Percentiles rank a stretch among this genome's conserved stretches.
These are phyloP conservation scores for Anodontia alba DNA, from an alignment of 2,888 invertebrate genomes.

Conservation along the genomic window DNA sequence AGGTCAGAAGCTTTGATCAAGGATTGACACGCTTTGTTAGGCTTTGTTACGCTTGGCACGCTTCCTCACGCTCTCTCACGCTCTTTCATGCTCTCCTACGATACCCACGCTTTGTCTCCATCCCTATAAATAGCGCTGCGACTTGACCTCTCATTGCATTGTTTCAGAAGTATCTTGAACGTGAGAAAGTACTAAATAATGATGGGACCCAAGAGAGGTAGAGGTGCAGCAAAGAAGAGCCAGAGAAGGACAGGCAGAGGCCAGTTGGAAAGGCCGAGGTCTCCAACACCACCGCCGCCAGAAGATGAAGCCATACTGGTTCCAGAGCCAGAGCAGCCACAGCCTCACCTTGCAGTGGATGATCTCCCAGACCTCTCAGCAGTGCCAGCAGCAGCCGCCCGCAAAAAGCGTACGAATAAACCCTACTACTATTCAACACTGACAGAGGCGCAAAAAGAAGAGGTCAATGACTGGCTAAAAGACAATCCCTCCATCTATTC, in stretches of 20 bases:
- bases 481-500: conserved; percentile 39
- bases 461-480: conserved; percentile 43
- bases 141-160: conserved; percentile 11
- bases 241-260: conserved; percentile 44
- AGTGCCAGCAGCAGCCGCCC: no score
- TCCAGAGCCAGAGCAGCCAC: conserved; percentile 52
- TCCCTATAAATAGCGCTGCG: conserved; percentile 2
- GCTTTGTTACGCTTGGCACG: not conserved
- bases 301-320: conserved; percentile 52
- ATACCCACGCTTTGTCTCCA: not conserved
- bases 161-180: conserved; percentile 26
- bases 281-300: conserved; percentile 44
- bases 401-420: conserved; percentile 37
- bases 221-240: conserved; percentile 45
- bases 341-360: conserved; percentile 39
- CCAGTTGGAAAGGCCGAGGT: conserved; percentile 41
- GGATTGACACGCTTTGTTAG: conserved; percentile 4
- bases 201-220: conserved; percentile 40
- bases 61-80: conserved; percentile 3
- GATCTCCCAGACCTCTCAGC: conserved; percentile 24
- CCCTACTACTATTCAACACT: conserved; percentile 51
- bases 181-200: conserved; percentile 21
- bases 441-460: conserved; percentile 43
- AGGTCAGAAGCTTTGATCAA: conserved; percentile 21
- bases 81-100: conserved; percentile 1